phyloP scores from a whole-genome alignment of 2,888 invertebrate genomes.

The Ceramica pisi region DNA sequence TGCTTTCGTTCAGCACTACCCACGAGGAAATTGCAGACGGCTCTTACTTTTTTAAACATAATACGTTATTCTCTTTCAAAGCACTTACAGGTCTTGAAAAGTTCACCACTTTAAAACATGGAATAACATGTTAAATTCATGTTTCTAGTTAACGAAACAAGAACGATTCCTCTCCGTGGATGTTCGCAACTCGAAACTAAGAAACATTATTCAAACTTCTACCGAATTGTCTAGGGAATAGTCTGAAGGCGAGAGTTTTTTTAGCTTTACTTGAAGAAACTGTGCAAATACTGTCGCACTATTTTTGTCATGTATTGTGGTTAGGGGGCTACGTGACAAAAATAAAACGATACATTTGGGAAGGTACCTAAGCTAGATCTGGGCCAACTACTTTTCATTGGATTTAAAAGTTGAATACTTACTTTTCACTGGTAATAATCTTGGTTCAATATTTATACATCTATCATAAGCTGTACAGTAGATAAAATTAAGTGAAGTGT shows the following conservation, averaged over 20 bases:
- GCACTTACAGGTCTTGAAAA: slow-evolving; percentile 39
- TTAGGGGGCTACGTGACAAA: slow-evolving; percentile 21
- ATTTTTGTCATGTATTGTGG: slow-evolving; percentile 20
- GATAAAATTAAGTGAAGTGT: background rate
- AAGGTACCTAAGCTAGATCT: background rate
- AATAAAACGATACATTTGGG: slow-evolving; percentile 17
- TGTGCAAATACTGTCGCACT: slow-evolving; percentile 14
- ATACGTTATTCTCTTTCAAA: slow-evolving; percentile 55
- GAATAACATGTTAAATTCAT: slow-evolving; percentile 66
- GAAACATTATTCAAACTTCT: slow-evolving; percentile 63
- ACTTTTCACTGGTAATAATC: background rate
- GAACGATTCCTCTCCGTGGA: slow-evolving; percentile 53
- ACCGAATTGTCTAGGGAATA: slow-evolving; percentile 50
- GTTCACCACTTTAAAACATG: slow-evolving; percentile 48
- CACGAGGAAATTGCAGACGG: slow-evolving; percentile 30
- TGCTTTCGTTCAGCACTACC: slow-evolving; percentile 16
- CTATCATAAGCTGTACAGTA: background rate
- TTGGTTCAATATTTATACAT: background rate
- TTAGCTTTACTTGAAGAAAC: slow-evolving; percentile 35
- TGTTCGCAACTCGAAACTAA: slow-evolving; percentile 50
- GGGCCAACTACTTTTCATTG: background rate
- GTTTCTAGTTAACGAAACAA: slow-evolving; percentile 59
- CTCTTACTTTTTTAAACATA: slow-evolving; percentile 48
- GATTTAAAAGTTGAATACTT: background rate
- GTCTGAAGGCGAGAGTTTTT: slow-evolving; percentile 30